A percentile compares a stretch with the other conserved stretches of the same genome.
These are phyloP conservation scores for Triops longicaudatus DNA, from an alignment of 1,140 invertebrate genomes.

Conservation along the genomic window DNA sequence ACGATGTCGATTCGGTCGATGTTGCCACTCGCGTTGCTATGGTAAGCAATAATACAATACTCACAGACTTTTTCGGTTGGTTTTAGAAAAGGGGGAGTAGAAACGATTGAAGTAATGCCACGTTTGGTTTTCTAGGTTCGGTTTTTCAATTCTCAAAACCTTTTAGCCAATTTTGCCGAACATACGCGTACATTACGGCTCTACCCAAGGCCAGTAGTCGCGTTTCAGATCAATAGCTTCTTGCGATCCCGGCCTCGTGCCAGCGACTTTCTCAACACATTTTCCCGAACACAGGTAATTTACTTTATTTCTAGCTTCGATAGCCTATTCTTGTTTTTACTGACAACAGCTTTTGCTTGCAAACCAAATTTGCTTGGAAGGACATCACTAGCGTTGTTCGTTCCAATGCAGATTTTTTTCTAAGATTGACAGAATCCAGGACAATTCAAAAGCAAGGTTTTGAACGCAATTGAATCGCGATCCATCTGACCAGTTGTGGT, in stretches of 20 bases:
- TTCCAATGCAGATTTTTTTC: too few species aligned
- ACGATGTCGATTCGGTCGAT: constrained; percentile 96
- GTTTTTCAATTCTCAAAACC: constrained; percentile 96
- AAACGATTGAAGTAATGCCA: neutral
- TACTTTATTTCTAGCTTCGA: too few species aligned
- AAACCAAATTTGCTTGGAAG: too few species aligned
- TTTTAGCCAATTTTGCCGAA: constrained; percentile 93
- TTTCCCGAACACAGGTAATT: constrained; percentile 76
- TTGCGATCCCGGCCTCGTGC: constrained; percentile 77
- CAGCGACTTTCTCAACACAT: constrained; percentile 68
- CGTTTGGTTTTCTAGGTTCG: constrained; percentile 54
- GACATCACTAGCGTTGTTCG: too few species aligned
- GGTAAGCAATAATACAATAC: constrained; percentile 49
- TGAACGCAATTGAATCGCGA: too few species aligned
- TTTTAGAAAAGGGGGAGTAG: neutral
- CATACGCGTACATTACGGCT: constrained; percentile 91
- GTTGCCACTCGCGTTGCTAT: constrained; percentile 97
- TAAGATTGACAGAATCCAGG: too few species aligned
- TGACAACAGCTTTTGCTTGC: too few species aligned
- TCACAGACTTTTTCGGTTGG: neutral
- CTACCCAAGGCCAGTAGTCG: constrained; percentile 95
- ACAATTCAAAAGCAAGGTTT: too few species aligned
- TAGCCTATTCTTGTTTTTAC: too few species aligned
- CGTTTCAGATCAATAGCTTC: constrained; percentile 98
- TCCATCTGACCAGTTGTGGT: too few species aligned